These are phyloP conservation scores for Morpho deidamia DNA, from an alignment of 2,888 invertebrate species.

Conservation along the genomic window DNA sequence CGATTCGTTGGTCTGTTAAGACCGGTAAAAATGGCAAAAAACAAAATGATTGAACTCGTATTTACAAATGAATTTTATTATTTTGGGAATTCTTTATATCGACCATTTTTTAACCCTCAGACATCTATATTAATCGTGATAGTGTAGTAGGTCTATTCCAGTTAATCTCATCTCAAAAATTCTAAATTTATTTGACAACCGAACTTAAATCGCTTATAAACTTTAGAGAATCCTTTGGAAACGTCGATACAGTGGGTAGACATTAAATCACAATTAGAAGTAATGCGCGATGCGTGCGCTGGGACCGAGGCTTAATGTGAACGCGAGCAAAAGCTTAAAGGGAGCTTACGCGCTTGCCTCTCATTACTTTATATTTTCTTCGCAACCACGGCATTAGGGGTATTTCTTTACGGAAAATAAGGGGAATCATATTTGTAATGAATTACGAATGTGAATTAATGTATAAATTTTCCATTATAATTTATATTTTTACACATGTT, in stretches of 20 bases:
- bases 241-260: conserved; percentile 55
- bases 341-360: conserved; percentile 62
- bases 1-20: too few relatives aligned
- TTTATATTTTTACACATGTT: neutral
- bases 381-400: conserved; percentile 14
- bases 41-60: too few relatives aligned
- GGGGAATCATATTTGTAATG: conserved; percentile 3
- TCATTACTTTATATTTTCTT: conserved; percentile 51
- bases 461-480: too few relatives aligned
- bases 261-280: conserved; percentile 76
- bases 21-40: too few relatives aligned
- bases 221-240: conserved; percentile 23
- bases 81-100: too few relatives aligned
- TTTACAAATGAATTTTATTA: too few relatives aligned
- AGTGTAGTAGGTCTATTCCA: too few relatives aligned
- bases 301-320: conserved; percentile 52
- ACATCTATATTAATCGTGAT: too few relatives aligned
- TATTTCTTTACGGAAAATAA: conserved; percentile 7
- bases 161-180: too few relatives aligned
- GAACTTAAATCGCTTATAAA: neutral
- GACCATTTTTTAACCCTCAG: too few relatives aligned
- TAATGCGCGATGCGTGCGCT: conserved; percentile 74
- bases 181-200: too few relatives aligned
- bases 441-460: neutral
- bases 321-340: conserved; percentile 55